Evolutionary conservation across 2,888 invertebrate species (phyloP).

Genomic region (Heliconius sara): DNA sequence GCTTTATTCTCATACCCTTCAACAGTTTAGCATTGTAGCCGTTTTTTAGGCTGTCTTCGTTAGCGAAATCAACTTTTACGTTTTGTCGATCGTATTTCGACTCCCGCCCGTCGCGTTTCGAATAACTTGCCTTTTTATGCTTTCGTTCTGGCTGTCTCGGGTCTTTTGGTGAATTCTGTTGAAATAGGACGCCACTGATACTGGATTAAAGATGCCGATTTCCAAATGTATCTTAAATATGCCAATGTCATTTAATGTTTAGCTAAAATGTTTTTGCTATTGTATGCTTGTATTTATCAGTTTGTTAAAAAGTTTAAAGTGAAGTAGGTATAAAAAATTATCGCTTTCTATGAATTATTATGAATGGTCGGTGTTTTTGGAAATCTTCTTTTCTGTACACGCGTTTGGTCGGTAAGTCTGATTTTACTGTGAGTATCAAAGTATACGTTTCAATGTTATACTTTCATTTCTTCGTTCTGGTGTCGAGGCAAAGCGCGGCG

Average conservation of each 20-base stretch:
- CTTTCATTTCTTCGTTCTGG: no score
- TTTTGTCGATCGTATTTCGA: constrained; percentile 53
- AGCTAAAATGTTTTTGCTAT: not conserved
- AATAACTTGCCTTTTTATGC: constrained; percentile 48
- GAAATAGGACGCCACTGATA: constrained; percentile 24
- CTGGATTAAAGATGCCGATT: constrained; percentile 10
- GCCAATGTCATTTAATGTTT: not conserved
- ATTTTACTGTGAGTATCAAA: no score
- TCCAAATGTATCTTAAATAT: not conserved
- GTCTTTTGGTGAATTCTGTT: constrained; percentile 15
- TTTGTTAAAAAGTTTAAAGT: no score
- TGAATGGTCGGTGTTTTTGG: no score
- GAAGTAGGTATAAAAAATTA: no score
- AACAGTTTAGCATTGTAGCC: constrained; percentile 61
- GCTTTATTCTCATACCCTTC: constrained; percentile 68
- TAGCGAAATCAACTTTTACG: constrained; percentile 54
- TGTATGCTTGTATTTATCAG: not conserved
- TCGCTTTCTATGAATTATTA: no score
- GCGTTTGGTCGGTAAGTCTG: no score
- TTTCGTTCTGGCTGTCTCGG: constrained; percentile 34
- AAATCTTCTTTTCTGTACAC: no score
- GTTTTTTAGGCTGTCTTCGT: constrained; percentile 67
- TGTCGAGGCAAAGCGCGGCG: no score
- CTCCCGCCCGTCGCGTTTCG: constrained; percentile 48
- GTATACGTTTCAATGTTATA: no score